A percentile compares a stretch with the other conserved stretches of the same genome.
These are phyloP conservation scores for Allophyes oxyacanthae DNA, from an alignment of 2,888 invertebrate genomes.

Conservation along the genomic window DNA sequence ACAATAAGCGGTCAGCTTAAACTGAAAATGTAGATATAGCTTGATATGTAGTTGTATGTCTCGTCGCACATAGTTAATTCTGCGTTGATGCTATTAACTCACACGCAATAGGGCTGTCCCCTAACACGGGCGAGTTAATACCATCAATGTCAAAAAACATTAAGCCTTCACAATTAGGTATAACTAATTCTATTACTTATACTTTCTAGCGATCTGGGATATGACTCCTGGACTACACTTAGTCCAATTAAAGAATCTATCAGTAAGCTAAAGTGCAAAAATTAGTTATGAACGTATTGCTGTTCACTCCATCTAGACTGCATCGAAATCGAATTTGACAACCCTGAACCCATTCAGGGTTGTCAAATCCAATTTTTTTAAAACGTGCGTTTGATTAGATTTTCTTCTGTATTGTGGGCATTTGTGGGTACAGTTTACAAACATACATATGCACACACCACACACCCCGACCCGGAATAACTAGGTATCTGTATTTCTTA, in stretches of 20 bases:
- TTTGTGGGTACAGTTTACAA: too few species aligned
- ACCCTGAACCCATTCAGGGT: too few species aligned
- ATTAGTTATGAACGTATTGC: neutral
- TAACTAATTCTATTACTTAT: neutral
- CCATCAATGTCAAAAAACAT: neutral
- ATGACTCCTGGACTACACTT: slow-evolving; percentile 3
- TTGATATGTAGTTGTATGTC: too few species aligned
- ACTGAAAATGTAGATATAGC: too few species aligned
- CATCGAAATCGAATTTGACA: too few species aligned
- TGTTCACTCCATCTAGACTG: neutral
- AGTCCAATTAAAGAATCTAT: slow-evolving; percentile 5
- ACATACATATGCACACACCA: too few species aligned
- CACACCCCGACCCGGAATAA: too few species aligned
- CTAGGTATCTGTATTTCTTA: too few species aligned
- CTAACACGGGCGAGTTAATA: neutral
- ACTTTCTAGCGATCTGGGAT: slow-evolving; percentile 3
- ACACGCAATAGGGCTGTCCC: neutral
- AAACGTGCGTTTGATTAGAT: too few species aligned
- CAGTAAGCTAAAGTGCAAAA: slow-evolving; percentile 3
- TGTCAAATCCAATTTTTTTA: neutral
- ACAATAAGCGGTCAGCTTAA: too few species aligned
- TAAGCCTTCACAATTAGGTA: neutral
- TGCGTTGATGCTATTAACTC: slow-evolving; percentile 19
- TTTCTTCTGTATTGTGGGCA: too few species aligned
- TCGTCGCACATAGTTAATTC: slow-evolving; percentile 17